Percentiles rank a stretch among this genome's conserved stretches.
Evolutionary conservation across 2,113 vertebrate genomes (phyloP).

Genomic region (Ondatra zibethicus): DNA sequence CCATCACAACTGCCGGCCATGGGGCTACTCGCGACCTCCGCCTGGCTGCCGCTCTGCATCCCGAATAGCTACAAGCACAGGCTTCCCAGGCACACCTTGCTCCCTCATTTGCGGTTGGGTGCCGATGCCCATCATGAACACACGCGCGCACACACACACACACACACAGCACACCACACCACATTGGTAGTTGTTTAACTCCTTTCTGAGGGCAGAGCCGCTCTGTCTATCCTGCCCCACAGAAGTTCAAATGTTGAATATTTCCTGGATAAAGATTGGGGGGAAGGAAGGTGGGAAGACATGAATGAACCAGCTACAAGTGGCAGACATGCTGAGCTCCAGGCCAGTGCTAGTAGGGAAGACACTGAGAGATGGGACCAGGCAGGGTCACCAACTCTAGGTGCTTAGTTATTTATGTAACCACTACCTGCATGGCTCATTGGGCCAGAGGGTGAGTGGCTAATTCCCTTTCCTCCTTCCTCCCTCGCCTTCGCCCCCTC

Average conservation of each 20-base stretch:
- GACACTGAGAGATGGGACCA: neutral
- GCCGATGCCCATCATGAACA: neutral
- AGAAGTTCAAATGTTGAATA: neutral
- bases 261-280: neutral
- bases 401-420: neutral
- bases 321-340: neutral
- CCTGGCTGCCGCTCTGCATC: neutral
- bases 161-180: neutral
- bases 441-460: neutral
- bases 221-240: neutral
- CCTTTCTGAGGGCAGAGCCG: neutral
- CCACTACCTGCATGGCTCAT: fast-evolving
- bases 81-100: neutral
- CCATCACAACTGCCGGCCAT: neutral
- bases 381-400: neutral
- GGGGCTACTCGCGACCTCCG: neutral
- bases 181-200: neutral
- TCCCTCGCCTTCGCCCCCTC: neutral
- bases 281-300: neutral
- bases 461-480: neutral
- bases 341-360: neutral
- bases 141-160: neutral
- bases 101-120: neutral
- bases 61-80: neutral
- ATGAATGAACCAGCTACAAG: neutral